phyloP scores from a whole-genome alignment of 2,797 vertebrate species.

The Babyrousa celebensis region DNA sequence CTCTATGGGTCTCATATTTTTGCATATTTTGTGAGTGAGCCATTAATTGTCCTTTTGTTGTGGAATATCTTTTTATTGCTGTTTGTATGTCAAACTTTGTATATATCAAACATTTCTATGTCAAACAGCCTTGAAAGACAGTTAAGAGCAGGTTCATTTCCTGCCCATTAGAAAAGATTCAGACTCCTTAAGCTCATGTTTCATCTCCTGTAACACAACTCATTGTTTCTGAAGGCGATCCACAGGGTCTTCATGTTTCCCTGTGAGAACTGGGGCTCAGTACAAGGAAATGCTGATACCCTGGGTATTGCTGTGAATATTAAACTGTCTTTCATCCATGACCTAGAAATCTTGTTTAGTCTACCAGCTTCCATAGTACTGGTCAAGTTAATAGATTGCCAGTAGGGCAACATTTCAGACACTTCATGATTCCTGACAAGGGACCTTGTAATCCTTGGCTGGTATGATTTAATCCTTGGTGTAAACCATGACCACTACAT shows the following conservation, averaged over 20 bases:
- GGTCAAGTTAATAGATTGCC: neutral
- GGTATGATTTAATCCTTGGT: neutral
- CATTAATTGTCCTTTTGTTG: neutral
- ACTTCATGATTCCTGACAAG: neutral
- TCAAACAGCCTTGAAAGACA: neutral
- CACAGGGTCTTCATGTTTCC: neutral
- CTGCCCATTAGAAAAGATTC: neutral
- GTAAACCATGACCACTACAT: neutral
- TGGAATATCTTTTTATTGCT: neutral
- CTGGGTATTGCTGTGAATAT: neutral
- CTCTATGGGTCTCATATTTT: neutral
- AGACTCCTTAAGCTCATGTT: slow-evolving; percentile 2
- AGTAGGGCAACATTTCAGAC: neutral
- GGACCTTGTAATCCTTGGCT: neutral
- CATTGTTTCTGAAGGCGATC: neutral
- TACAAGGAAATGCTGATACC: neutral
- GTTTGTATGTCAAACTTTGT: neutral
- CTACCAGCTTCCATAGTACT: neutral
- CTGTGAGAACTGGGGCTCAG: neutral
- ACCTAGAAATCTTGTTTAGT: neutral
- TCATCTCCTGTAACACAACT: neutral
- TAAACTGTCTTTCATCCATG: neutral
- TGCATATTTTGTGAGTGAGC: neutral
- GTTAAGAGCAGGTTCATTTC: neutral
- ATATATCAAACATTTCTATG: neutral